Evolutionary conservation across 2,888 invertebrate genomes (phyloP), one percentile per base, ranked within the genome.

Genomic region (Theretra japonica): DNA sequence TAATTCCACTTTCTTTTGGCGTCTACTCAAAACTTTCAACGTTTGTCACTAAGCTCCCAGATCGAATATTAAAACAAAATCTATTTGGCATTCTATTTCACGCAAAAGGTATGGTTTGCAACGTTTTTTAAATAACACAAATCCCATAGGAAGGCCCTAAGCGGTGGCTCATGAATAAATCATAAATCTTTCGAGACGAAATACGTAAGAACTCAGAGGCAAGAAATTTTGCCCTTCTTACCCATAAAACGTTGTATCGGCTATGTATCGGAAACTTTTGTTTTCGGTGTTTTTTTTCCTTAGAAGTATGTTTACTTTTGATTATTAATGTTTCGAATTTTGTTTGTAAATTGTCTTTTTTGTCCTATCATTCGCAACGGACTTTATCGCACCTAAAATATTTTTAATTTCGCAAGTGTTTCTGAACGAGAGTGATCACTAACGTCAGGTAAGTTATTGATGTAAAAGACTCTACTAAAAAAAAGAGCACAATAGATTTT

Each of bases 121-220:
- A 23, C 59, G 48, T 73, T 75, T 76, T 78, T 75, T 74, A 75
- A 75, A 74, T 75, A 73, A 72, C 69, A 75, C 73, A 75, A 75
- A 65, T 74, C 74, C 75, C 71, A 72, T 53, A 15, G 60, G 74
- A 65, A 75, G 48, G 74, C 71, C 59, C 70, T 75, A 75, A 74
- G 73, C 73, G 71, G 68, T 48, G 41, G 70, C 73, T 75, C 73
- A 79, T 79, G 79, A 79, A 79, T 77, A 79, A 77, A 75, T 77
- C 77, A 77, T 77, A 74, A 77, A 75, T 72, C 74, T 59, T 72
- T 70, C 70, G 76, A 77, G 75, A 76, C 75, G 78, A 77, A 79
- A 77, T 75, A 76, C 76, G 75, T 76, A 76, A 76, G 70, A 72
- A 70, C 74, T 70, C 50, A 33, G 70, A 53, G 71, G 62, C 57